phyloP scores from a whole-genome alignment of 2,797 vertebrate species.

The Halcyon leucocephala region DNA sequence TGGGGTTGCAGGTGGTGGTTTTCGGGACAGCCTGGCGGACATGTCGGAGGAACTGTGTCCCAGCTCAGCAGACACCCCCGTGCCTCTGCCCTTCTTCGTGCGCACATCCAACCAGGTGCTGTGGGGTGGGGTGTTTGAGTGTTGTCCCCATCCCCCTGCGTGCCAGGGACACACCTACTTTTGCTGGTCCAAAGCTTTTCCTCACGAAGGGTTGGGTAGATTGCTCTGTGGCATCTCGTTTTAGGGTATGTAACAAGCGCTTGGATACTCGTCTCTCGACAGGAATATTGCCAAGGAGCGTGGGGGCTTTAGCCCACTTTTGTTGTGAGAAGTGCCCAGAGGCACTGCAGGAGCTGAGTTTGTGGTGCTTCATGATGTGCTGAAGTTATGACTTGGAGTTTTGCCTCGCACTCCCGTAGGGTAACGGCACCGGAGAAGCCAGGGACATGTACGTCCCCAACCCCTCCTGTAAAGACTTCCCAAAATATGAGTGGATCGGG shows the following conservation, averaged over 20 bases:
- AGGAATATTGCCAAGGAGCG: neutral
- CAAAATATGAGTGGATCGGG: slow-evolving; percentile 96
- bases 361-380: neutral
- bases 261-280: neutral
- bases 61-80: slow-evolving; percentile 90
- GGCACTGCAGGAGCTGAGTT: neutral
- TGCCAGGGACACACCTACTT: neutral
- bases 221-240: neutral
- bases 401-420: slow-evolving; percentile 76
- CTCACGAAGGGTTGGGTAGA: neutral
- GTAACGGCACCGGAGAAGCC: slow-evolving; percentile 89
- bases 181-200: neutral
- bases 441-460: slow-evolving; percentile 97
- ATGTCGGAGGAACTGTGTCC: slow-evolving; percentile 99
- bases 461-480: slow-evolving; percentile 94
- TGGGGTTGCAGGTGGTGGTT: slow-evolving; percentile 87
- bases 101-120: slow-evolving; percentile 94
- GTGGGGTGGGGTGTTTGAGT: neutral
- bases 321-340: neutral
- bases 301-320: neutral
- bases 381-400: neutral
- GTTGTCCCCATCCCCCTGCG: neutral
- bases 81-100: slow-evolving; percentile 94
- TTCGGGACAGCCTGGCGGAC: slow-evolving; percentile 96
- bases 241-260: neutral